Evolutionary conservation across 2,888 invertebrate species (phyloP), one percentile per base, ranked within the genome.

Genomic region (Drosophila differens): DNA sequence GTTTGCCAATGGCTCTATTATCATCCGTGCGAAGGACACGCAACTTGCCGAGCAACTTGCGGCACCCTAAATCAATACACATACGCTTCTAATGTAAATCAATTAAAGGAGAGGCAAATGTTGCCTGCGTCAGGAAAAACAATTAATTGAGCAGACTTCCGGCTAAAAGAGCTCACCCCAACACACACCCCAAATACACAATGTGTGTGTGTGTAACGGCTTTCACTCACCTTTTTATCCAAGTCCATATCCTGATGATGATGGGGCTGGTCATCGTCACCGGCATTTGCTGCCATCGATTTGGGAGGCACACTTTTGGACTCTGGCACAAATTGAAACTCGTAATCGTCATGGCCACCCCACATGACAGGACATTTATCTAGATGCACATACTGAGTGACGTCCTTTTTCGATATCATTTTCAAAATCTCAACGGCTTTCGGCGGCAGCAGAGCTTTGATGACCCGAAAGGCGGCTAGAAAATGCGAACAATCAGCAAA

Each of bases 361-460:
- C 98, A 98, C 87, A 94, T 95, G 58, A 93, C 94, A 62, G 97
- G 93, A n/a, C 96, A 96, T 87, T 97, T 96, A 74, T 97, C 96
- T 0, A 95, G 94, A 59, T 95, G 94, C 4, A 99, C 96, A 90
- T 95, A 96, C 22, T 96, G 96, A 74, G 95, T 95, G 55, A 99
- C 94, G 22, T 95, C 95, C 72, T 96, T 95, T 92, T 97, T 97
- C 64, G 95, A 95, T 0, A 97, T 95, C 94, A 98, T 97, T 93
- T 97, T 98, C 92, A 99, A 97, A 93, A 96, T 96, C 90, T 97
- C 96, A 28, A 98, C 96, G 16, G 98, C 98, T 93, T 97, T 97
- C 1, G 97, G 96, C 4, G 98, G 98, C 63, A 99, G 93, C 94
- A 98, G 95, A 0, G 96, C 94, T 93, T 98, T 98, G 12, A 99